Percentiles rank a stretch among this genome's conserved stretches.
phyloP scores from a whole-genome alignment of 2,888 invertebrate genomes.

The Clitarchus hookeri region DNA sequence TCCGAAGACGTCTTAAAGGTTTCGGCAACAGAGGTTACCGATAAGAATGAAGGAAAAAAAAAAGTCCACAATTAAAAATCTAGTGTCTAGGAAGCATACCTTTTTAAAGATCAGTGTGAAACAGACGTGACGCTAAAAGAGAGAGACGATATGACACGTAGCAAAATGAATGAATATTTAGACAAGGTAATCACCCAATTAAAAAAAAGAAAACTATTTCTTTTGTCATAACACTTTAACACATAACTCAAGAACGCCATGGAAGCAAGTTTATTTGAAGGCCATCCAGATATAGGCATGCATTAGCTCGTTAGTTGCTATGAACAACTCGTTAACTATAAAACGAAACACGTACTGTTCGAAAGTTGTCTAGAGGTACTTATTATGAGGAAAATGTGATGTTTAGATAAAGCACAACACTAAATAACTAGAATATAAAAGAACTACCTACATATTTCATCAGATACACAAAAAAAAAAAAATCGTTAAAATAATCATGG shows the following conservation, averaged over 20 bases:
- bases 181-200: neutral
- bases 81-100: neutral
- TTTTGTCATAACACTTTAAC: neutral
- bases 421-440: neutral
- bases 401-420: neutral
- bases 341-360: neutral
- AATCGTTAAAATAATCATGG: no score
- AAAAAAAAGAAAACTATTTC: neutral
- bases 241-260: neutral
- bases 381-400: neutral
- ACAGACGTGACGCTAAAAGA: neutral
- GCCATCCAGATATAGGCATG: neutral
- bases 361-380: neutral
- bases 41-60: no score
- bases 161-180: neutral
- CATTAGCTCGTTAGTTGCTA: neutral
- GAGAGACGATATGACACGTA: no score
- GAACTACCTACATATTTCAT: neutral
- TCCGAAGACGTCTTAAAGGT: no score
- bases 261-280: neutral
- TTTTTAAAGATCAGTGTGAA: neutral
- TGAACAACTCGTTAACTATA: neutral
- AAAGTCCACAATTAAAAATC: no score
- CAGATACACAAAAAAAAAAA: neutral
- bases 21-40: no score